phyloP scores from a whole-genome alignment of 1,140 invertebrate species.

The Pomacea maculata region DNA sequence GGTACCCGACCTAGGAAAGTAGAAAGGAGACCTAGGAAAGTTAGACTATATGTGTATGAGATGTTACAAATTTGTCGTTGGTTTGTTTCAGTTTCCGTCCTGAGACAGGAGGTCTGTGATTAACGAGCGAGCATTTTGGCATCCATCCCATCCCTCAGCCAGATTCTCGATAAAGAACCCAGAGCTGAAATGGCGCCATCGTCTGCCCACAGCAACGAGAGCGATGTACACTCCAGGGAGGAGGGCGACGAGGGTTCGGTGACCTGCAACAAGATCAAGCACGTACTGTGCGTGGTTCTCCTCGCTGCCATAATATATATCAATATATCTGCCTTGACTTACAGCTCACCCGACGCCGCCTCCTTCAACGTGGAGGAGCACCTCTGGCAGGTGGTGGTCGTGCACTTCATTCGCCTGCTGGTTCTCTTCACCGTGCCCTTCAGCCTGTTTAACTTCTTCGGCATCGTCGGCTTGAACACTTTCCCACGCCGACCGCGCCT shows the following conservation, averaged over 20 bases:
- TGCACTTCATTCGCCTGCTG: constrained; percentile 45
- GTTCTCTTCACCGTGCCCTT: constrained; percentile 44
- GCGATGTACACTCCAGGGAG: neutral
- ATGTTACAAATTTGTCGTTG: no score
- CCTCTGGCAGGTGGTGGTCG: constrained; percentile 38
- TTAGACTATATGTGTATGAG: no score
- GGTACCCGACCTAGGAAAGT: no score
- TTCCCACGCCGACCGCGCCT: constrained; percentile 92
- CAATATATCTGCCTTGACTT: neutral
- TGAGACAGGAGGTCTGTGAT: no score
- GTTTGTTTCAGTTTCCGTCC: no score
- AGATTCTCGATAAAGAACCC: neutral
- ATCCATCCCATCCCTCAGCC: neutral
- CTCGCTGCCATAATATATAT: neutral
- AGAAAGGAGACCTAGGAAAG: no score
- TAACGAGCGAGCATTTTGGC: neutral
- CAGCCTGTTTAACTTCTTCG: constrained; percentile 47
- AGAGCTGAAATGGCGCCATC: no score
- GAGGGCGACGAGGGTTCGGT: neutral
- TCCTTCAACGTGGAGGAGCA: neutral
- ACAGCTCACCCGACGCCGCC: neutral
- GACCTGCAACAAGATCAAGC: constrained; percentile 14
- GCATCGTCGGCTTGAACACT: constrained; percentile 87
- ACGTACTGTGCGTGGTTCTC: constrained; percentile 9
- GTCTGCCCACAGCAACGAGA: neutral